Evolutionary conservation across 2,888 invertebrate species (phyloP), one percentile per base, ranked within the genome.

Genomic region (Bugula neritina): DNA sequence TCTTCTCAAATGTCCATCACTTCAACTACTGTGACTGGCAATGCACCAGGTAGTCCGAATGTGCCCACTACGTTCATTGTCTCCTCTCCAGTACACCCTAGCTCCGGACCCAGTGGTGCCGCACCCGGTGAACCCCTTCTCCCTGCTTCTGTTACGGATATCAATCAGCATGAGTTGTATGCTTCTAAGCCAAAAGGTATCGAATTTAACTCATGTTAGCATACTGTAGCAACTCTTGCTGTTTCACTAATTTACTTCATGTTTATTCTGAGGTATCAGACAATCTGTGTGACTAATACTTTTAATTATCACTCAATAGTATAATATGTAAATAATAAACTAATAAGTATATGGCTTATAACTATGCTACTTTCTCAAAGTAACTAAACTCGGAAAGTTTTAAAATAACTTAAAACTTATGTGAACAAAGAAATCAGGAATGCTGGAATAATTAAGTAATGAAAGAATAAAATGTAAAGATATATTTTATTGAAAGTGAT

Each of bases 101-200:
- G 31, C 3, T 31, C 31, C 27, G 34, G 3, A 25, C 31, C 63
- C n/a, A 63, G 21, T 10, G 29, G 21, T 29, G 29, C 27, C 27
- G 31, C 27, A 34, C 27, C 63, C 5, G 43, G 43, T 43, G 63
- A 63, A 31, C 27, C 63, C 10, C 31, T 63, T 13, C 63, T 63
- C 10, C 63, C 63, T 29, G 27, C 63, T 3, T 25, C 63, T 17
- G 63, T 63, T 10, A 63, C 63, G 21, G 63, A 63, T 29, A 21
- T 63, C 31, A 63, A 63, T n/a, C 63, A 27, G 21, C 27, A 63
- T 25, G 63, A 63, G 31, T 31, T 27, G 17, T 27, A 27, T 27
- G 10, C 63, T 31, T 63, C 63, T 27, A 63, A 63, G n/a, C 63
- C 63, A 3, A 63, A 63, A 63, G 63, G 63, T 63, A 57, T n/a